A percentile compares a stretch with the other conserved stretches of the same genome.
Conservation (phyloP, 2,888 invertebrate species). For the Caenorhabditis virilis region DNA sequence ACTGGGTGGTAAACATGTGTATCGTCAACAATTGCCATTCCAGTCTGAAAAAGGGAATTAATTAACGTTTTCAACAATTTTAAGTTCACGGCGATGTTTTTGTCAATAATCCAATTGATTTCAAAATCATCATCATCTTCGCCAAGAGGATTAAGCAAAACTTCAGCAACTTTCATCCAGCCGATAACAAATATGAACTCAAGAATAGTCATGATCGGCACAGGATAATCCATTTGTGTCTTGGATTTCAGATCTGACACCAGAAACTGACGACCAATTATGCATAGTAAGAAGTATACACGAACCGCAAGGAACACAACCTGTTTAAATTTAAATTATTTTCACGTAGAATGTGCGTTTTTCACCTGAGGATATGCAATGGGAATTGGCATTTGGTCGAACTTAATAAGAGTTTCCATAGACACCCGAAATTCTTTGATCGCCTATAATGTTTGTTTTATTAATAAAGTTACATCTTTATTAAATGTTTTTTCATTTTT, state of each 20-base stretch:
- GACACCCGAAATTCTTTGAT: slow-evolving; percentile 49
- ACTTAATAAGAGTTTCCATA: slow-evolving; percentile 46
- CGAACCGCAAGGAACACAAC: slow-evolving; percentile 51
- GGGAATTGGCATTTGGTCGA: slow-evolving; percentile 51
- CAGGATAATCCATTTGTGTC: slow-evolving; percentile 36
- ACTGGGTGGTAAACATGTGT: slow-evolving; percentile 37
- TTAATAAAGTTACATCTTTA: too few species aligned
- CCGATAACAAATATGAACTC: slow-evolving; percentile 46
- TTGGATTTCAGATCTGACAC: not conserved
- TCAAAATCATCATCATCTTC: slow-evolving; percentile 67
- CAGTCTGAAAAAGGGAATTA: slow-evolving; percentile 37
- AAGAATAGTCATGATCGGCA: slow-evolving; percentile 55
- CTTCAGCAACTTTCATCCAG: slow-evolving; percentile 60
- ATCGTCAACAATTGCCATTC: slow-evolving; percentile 50
- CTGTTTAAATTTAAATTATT: slow-evolving; percentile 11
- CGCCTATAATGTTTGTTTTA: too few species aligned
- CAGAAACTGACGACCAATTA: slow-evolving; percentile 47
- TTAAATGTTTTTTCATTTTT: too few species aligned
- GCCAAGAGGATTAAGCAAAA: slow-evolving; percentile 64
- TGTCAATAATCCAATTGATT: slow-evolving; percentile 53
- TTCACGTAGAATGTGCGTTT: not conserved
- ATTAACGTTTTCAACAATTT: too few species aligned
- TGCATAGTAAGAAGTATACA: slow-evolving; percentile 48
- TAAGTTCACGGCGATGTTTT: slow-evolving; percentile 34
- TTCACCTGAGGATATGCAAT: slow-evolving; percentile 46